Percentiles rank a stretch among this genome's conserved stretches.
Conservation (phyloP, 2,113 vertebrate genomes). For the Muntiacus reevesi region DNA sequence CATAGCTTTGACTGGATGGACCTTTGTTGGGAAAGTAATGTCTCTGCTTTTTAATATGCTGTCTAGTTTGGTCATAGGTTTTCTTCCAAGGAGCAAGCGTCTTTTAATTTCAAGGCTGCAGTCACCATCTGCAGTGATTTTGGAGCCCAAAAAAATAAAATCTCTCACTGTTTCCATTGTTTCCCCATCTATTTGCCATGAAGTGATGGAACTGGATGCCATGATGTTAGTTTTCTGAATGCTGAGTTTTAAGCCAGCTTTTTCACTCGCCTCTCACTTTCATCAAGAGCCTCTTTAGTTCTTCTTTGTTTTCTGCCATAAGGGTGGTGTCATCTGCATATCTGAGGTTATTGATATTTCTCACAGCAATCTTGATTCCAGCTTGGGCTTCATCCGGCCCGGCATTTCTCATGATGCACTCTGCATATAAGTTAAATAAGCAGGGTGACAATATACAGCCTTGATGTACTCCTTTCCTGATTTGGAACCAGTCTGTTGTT, state of each 20-base stretch:
- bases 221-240: neutral
- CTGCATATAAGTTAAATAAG: neutral
- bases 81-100: neutral
- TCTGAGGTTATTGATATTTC: neutral
- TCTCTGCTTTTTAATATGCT: neutral
- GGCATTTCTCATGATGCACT: neutral
- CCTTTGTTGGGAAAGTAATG: neutral
- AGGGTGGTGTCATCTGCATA: neutral
- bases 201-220: neutral
- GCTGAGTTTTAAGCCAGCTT: neutral
- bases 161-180: neutral
- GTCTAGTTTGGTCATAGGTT: neutral
- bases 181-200: neutral
- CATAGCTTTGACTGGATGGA: neutral
- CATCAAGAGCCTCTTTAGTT: neutral
- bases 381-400: neutral
- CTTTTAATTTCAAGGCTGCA: neutral
- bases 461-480: neutral
- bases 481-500: neutral
- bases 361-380: neutral
- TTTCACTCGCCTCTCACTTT: neutral
- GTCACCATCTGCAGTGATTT: neutral
- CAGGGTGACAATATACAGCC: neutral
- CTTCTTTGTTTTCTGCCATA: neutral
- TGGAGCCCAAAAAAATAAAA: neutral